Conservation (phyloP, 2,888 invertebrate genomes). For the Clepsis dumicolana region DNA sequence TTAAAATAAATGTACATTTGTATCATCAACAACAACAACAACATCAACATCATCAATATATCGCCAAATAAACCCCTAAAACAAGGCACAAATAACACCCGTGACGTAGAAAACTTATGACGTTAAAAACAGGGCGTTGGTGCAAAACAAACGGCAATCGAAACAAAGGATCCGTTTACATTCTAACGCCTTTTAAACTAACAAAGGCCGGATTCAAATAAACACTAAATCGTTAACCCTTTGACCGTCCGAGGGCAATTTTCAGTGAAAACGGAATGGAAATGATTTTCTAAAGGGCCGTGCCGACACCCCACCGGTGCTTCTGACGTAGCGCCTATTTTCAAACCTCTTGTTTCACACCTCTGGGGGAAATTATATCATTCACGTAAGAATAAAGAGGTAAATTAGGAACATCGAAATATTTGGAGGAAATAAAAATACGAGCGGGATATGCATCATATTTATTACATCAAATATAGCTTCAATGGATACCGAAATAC, state of each 20-base stretch:
- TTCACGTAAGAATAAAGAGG: neutral
- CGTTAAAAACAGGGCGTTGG: conserved; percentile 20
- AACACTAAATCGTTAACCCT: conserved; percentile 85
- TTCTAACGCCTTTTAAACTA: conserved; percentile 84
- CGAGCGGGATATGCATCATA: too few relatives aligned
- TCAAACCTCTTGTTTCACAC: conserved; percentile 47
- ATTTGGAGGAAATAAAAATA: too few relatives aligned
- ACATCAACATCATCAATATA: conserved; percentile 2
- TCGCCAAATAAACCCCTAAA: neutral
- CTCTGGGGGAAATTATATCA: conserved; percentile 33
- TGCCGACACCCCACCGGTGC: conserved; percentile 57
- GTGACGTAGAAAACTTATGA: conserved; percentile 32
- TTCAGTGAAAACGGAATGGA: conserved; percentile 83
- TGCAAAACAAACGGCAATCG: conserved; percentile 74
- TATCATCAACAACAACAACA: neutral
- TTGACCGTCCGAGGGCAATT: conserved; percentile 84
- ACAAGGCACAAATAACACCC: conserved; percentile 27
- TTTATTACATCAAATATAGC: too few relatives aligned
- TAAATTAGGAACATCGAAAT: neutral
- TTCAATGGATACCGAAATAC: too few relatives aligned
- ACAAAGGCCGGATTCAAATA: conserved; percentile 85
- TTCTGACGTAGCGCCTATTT: conserved; percentile 53
- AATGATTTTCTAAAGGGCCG: conserved; percentile 79
- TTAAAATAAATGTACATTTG: too few relatives aligned
- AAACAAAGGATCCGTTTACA: conserved; percentile 82